Base-by-base conservation (phyloP, 2,113 vertebrate genomes). In the Pheucticus melanocephalus region DNA sequence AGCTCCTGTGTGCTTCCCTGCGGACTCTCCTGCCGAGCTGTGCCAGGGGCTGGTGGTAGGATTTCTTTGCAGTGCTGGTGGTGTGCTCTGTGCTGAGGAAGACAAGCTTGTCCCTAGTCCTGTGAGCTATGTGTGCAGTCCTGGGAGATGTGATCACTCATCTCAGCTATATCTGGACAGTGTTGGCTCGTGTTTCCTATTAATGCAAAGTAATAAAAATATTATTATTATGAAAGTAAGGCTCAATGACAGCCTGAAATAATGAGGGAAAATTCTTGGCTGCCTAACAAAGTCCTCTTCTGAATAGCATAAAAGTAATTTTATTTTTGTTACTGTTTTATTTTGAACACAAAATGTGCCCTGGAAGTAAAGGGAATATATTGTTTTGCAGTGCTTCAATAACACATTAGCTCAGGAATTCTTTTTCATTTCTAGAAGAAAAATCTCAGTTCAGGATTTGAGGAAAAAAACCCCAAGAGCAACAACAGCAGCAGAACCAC, bases 121-220 rank as follows among this genome's bases (percentile, higher is more conserved):
- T 54, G 50, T 70, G 77, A 88, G 37, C 42, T 81, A 2, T 21
- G 14, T 83, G 44, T 33, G 48, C 59, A 68, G 44, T 27, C 48
- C 71, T 56, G 40, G 54, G 84, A 96, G 50, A 64, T 87, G 64
- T 7, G 5, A 88, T 82, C 89, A 42, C 42, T 81, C 68, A 57
- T 86, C 76, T 94, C 57, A 35, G 44, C 68, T 69, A 21, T 73
- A 88, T 94, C 82, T 88, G 78, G 71, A 30, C 70, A 69, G 40
- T 59, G 54, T 91, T 92, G 81, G 48, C 73, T 91, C 4, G 2
- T 86, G 66, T 88, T 94, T 88, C 76, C 73, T 93, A 84, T 78
- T 91, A 95, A 91, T 86, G 81, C 50, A 92, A 94, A 97, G 92
- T 90, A 96, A 94, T 94, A 95, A 94, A 97, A 96, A 92, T 93